phyloP scores from a whole-genome alignment of 2,797 vertebrate genomes.

The Oreonectes daqikongensis region DNA sequence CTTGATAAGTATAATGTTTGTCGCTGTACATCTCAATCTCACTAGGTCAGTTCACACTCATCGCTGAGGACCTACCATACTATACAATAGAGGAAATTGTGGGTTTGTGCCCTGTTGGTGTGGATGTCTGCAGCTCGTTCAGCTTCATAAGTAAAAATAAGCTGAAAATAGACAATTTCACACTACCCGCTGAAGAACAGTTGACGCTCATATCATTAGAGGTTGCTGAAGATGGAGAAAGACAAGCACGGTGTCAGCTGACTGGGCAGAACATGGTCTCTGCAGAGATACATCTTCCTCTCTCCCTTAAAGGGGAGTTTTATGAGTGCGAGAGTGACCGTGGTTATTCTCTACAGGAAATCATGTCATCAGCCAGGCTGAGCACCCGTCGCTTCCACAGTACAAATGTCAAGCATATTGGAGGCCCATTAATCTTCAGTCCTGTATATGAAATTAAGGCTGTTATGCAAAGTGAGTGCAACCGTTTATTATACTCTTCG shows the following conservation, averaged over 20 bases:
- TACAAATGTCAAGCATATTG: slow-evolving; percentile 53
- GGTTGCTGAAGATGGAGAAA: slow-evolving; percentile 1
- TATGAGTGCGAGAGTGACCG: slow-evolving; percentile 60
- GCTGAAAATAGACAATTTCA: slow-evolving; percentile 63
- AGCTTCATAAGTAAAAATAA: slow-evolving; percentile 70
- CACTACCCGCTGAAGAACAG: slow-evolving; percentile 60
- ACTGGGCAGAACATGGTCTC: slow-evolving; percentile 53
- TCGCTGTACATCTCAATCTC: slow-evolving; percentile 15
- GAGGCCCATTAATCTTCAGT: slow-evolving; percentile 65
- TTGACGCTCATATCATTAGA: slow-evolving; percentile 72
- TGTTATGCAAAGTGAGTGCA: slow-evolving; percentile 85
- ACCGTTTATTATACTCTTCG: not conserved
- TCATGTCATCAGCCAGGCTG: slow-evolving; percentile 66
- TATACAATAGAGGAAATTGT: slow-evolving; percentile 74
- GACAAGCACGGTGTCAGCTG: slow-evolving; percentile 69
- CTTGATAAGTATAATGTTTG: not conserved
- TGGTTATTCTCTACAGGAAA: slow-evolving; percentile 74
- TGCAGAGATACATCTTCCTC: slow-evolving; percentile 69
- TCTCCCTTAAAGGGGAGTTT: slow-evolving; percentile 71
- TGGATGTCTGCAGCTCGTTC: slow-evolving; percentile 68
- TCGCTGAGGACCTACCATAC: slow-evolving; percentile 64
- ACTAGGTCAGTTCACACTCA: slow-evolving; percentile 79
- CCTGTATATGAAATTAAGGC: slow-evolving; percentile 82
- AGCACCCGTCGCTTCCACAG: slow-evolving; percentile 69
- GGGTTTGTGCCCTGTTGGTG: slow-evolving; percentile 59